A percentile compares a stretch with the other conserved stretches of the same genome.
Conservation (phyloP, 35 echinoderm and acorn worm species). For the Apostichopus californicus region DNA sequence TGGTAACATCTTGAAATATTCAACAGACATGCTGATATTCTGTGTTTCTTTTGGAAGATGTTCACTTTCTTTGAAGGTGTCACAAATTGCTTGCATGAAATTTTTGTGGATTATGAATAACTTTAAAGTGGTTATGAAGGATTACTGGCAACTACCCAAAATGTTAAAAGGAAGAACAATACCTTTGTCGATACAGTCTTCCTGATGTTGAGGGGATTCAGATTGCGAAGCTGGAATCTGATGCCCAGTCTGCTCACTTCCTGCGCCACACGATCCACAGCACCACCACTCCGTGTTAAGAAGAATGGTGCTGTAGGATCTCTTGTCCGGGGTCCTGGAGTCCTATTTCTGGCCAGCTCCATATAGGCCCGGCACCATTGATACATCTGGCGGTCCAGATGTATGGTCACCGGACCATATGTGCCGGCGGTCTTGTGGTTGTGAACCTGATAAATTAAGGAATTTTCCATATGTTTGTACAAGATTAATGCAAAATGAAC, state of each 20-base stretch:
- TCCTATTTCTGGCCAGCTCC: background rate
- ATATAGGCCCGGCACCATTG: background rate
- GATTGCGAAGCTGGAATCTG: background rate
- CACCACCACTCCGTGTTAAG: background rate
- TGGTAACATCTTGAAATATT: no score
- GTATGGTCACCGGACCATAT: background rate
- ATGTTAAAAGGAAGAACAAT: background rate
- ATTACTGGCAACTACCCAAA: no score
- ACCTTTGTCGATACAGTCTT: background rate
- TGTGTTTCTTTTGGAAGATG: no score
- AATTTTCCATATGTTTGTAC: no score
- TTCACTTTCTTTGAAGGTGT: no score
- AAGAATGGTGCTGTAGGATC: slow-evolving; percentile 13
- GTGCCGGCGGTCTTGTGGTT: slow-evolving; percentile 4
- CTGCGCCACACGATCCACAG: slow-evolving; percentile 6
- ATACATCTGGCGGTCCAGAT: background rate
- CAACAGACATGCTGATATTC: background rate
- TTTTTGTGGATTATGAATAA: no score
- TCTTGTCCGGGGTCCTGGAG: background rate
- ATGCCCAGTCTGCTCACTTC: slow-evolving; percentile 3
- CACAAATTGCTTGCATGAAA: no score
- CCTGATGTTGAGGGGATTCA: background rate
- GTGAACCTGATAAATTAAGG: background rate
- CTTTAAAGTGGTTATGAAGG: no score
- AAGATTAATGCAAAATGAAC: no score